A percentile compares a stretch with the other conserved stretches of the same genome.
phyloP scores from a whole-genome alignment of 1,140 invertebrate genomes.

The Trachymyrmex cornetzi region DNA sequence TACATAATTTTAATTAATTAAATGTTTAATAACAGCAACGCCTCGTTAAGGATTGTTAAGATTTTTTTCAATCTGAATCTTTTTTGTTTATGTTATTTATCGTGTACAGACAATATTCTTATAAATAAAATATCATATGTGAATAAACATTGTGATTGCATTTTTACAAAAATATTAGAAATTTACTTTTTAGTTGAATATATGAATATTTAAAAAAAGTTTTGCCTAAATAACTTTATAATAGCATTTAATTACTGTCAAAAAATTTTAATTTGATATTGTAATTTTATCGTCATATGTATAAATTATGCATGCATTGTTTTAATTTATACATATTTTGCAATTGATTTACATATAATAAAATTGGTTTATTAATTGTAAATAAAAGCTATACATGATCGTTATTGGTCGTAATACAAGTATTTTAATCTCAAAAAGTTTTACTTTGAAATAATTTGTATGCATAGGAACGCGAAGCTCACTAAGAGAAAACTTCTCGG shows the following conservation, averaged over 20 bases:
- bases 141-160: background rate
- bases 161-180: background rate
- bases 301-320: background rate
- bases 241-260: background rate
- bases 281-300: background rate
- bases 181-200: background rate
- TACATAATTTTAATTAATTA: background rate
- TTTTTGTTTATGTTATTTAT: background rate
- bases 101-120: background rate
- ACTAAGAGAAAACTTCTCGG: background rate
- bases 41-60: background rate
- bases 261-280: background rate
- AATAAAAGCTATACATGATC: background rate
- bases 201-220: background rate
- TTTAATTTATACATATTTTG: background rate
- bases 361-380: slow-evolving; percentile 21
- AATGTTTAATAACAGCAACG: background rate
- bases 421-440: background rate
- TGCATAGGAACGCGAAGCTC: background rate
- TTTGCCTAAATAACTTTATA: background rate
- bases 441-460: slow-evolving; percentile 11
- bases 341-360: background rate
- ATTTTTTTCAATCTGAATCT: background rate
- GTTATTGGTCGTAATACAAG: background rate
- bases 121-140: background rate